A percentile compares a stretch with the other conserved stretches of the same genome.
Conservation (phyloP, 2,888 invertebrate genomes). For the Troilus luridus region DNA sequence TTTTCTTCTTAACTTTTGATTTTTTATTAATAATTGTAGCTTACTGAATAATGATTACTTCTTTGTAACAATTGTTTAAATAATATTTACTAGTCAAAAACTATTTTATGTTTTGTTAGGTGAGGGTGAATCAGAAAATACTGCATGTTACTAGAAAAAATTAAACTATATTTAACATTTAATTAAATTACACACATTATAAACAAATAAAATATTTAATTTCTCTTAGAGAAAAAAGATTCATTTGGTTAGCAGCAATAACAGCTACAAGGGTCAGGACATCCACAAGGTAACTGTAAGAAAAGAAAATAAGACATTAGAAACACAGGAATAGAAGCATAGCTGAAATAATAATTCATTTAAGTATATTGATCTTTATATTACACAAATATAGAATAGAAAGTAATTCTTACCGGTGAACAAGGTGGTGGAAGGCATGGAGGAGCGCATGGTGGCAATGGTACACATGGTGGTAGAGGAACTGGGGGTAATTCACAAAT, state of each 20-base stretch:
- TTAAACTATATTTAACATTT: neutral
- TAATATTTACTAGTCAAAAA: too few species aligned
- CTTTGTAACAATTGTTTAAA: neutral
- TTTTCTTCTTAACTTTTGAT: too few species aligned
- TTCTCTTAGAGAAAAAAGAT: slow-evolving; percentile 21
- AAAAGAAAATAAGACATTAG: neutral
- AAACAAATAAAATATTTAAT: slow-evolving; percentile 29
- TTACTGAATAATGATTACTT: neutral
- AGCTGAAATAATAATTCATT: neutral
- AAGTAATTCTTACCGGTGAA: slow-evolving; percentile 5
- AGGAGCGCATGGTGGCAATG: neutral
- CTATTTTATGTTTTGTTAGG: too few species aligned
- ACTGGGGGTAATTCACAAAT: slow-evolving; percentile 37
- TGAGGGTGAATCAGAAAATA: neutral
- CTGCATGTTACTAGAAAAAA: neutral
- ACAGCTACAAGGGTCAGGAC: slow-evolving; percentile 5
- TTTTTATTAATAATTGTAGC: too few species aligned
- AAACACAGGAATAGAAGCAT: neutral
- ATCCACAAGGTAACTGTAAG: slow-evolving; percentile 38
- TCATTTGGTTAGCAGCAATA: neutral
- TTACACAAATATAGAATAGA: neutral
- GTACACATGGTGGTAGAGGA: slow-evolving; percentile 28
- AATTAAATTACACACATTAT: slow-evolving; percentile 2
- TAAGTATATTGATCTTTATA: too few species aligned
- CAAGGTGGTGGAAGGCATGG: slow-evolving; percentile 10